Percentiles rank a stretch among this genome's conserved stretches.
phyloP scores from a whole-genome alignment of 2,113 vertebrate genomes.

The Hymenochirus boettgeri region DNA sequence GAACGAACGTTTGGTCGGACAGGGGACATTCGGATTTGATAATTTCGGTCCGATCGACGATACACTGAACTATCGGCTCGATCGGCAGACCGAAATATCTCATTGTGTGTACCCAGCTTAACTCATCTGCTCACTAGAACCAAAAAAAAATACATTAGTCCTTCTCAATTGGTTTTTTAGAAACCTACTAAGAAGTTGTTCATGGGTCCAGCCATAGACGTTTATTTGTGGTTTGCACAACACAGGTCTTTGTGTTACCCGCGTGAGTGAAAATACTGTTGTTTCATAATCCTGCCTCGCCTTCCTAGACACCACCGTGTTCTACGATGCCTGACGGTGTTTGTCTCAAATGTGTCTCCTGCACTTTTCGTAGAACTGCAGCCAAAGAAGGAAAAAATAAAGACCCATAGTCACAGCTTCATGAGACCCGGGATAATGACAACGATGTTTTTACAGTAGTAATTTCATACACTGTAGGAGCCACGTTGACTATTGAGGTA shows the following conservation, averaged over 20 bases:
- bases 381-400: no score
- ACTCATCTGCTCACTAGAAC: no score
- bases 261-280: not conserved
- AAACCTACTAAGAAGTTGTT: no score
- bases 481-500: not conserved
- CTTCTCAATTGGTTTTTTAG: no score
- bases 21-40: no score
- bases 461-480: not conserved
- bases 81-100: no score
- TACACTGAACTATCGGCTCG: no score
- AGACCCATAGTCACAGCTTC: not conserved
- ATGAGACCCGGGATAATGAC: slow-evolving; percentile 10
- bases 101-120: no score
- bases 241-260: not conserved
- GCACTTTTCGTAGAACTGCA: not conserved
- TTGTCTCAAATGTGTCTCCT: not conserved
- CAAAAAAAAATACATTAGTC: no score
- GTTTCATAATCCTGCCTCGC: not conserved
- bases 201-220: no score
- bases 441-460: slow-evolving; percentile 7
- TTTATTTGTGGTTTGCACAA: not conserved
- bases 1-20: no score
- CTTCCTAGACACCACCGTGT: not conserved
- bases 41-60: no score
- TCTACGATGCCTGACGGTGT: not conserved